Conservation (phyloP, 2,113 vertebrate genomes). For the Carassius carassius region DNA sequence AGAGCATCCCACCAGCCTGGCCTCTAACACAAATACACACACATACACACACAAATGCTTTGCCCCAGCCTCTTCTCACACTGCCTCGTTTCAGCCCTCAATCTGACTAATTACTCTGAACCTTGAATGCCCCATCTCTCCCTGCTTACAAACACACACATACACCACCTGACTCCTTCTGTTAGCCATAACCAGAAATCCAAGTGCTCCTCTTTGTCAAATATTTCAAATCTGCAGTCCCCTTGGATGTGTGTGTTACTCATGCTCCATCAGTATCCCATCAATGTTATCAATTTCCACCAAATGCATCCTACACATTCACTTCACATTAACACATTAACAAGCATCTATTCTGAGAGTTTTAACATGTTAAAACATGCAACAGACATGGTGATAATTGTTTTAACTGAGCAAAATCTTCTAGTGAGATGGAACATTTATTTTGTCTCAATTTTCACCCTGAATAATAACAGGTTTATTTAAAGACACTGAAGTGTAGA, state of each 20-base stretch:
- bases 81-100: conserved; percentile 51
- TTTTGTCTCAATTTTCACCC: conserved; percentile 71
- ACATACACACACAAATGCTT: conserved; percentile 26
- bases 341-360: conserved; percentile 22
- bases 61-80: conserved; percentile 46
- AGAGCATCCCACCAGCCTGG: conserved; percentile 46
- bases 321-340: conserved; percentile 16
- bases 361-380: conserved; percentile 68
- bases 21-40: conserved; percentile 43
- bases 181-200: conserved; percentile 6
- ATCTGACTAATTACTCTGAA: conserved; percentile 57
- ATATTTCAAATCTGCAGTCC: conserved; percentile 28
- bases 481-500: conserved; percentile 69
- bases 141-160: conserved; percentile 40
- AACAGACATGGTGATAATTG: conserved; percentile 73
- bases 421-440: conserved; percentile 66
- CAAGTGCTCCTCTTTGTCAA: conserved; percentile 12
- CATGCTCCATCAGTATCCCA: background rate
- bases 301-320: conserved; percentile 13
- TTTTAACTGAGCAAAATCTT: conserved; percentile 54
- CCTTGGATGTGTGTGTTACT: conserved; percentile 18
- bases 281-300: conserved; percentile 24
- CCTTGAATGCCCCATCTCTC: conserved; percentile 46
- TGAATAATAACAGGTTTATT: conserved; percentile 75
- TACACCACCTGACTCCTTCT: conserved; percentile 25